A percentile compares a stretch with the other conserved stretches of the same genome.
Conservation (phyloP, 2,797 vertebrate genomes). For the Pipistrellus kuhlii region DNA sequence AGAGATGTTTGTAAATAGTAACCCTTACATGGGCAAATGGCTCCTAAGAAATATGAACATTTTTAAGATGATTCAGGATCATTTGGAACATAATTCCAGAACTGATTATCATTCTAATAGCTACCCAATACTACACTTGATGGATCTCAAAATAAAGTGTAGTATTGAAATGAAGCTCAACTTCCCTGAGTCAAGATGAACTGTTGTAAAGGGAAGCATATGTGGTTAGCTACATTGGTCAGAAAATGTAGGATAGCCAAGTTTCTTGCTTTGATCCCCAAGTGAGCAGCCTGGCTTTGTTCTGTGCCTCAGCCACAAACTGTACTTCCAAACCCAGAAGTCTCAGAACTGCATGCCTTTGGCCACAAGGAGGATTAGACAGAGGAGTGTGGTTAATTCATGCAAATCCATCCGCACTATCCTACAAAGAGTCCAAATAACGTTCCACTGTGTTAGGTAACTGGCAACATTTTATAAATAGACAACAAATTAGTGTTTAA, state of each 20-base stretch:
- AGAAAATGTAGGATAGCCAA: conserved; percentile 27
- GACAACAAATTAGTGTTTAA: background rate
- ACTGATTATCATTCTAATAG: conserved; percentile 36
- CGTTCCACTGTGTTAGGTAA: background rate
- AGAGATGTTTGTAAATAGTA: background rate
- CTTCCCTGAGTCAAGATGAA: background rate
- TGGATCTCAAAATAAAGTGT: background rate
- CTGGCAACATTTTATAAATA: background rate
- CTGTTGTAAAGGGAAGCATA: conserved; percentile 17
- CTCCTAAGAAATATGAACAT: background rate
- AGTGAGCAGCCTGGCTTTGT: background rate
- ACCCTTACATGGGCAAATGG: background rate
- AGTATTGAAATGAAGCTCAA: conserved; percentile 23
- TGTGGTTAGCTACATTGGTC: conserved; percentile 12
- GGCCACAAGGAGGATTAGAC: conserved; percentile 48
- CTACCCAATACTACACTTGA: background rate
- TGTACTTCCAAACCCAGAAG: conserved; percentile 1
- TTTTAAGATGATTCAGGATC: background rate
- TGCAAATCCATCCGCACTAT: background rate
- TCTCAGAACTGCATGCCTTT: background rate
- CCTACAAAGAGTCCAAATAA: conserved; percentile 26
- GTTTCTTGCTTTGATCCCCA: conserved; percentile 61
- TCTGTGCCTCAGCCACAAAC: conserved; percentile 51
- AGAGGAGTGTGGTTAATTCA: conserved; percentile 29
- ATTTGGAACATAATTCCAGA: background rate